Percentiles rank a stretch among this genome's conserved stretches.
Evolutionary conservation across 2,888 invertebrate genomes (phyloP).

Genomic region (Mimas tiliae): DNA sequence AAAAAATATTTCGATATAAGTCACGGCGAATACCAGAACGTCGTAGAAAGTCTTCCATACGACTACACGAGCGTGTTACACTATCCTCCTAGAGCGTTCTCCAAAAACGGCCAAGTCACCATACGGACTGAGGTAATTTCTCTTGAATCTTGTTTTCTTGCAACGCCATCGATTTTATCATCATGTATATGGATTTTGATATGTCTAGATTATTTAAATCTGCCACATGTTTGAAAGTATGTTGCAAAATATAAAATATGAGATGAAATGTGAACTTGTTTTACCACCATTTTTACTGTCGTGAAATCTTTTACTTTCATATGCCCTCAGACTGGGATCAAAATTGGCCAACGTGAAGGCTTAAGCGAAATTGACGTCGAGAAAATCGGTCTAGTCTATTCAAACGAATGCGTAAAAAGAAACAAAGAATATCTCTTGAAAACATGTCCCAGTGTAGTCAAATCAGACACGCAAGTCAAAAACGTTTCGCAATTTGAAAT

Average conservation of each 20-base stretch:
- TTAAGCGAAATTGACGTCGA: constrained; percentile 68
- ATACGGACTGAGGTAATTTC: constrained; percentile 86
- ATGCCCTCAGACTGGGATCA: constrained; percentile 48
- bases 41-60: constrained; percentile 74
- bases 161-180: neutral
- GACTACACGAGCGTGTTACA: constrained; percentile 92
- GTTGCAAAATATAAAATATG: too few relatives aligned
- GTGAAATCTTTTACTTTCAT: constrained; percentile 15
- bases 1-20: constrained; percentile 86
- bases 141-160: neutral
- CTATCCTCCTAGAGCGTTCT: constrained; percentile 90
- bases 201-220: constrained; percentile 1
- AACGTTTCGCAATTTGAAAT: constrained; percentile 50
- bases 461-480: constrained; percentile 28
- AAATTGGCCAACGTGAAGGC: constrained; percentile 71
- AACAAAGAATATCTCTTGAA: constrained; percentile 66
- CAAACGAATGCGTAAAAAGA: constrained; percentile 64
- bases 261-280: too few relatives aligned
- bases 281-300: neutral
- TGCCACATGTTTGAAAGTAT: too few relatives aligned
- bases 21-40: constrained; percentile 36
- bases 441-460: constrained; percentile 71
- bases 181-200: neutral
- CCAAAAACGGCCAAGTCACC: constrained; percentile 88
- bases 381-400: constrained; percentile 64